A percentile compares a stretch with the other conserved stretches of the same genome.
Evolutionary conservation across 2,113 vertebrate genomes (phyloP).

Genomic region (Procavia capensis): DNA sequence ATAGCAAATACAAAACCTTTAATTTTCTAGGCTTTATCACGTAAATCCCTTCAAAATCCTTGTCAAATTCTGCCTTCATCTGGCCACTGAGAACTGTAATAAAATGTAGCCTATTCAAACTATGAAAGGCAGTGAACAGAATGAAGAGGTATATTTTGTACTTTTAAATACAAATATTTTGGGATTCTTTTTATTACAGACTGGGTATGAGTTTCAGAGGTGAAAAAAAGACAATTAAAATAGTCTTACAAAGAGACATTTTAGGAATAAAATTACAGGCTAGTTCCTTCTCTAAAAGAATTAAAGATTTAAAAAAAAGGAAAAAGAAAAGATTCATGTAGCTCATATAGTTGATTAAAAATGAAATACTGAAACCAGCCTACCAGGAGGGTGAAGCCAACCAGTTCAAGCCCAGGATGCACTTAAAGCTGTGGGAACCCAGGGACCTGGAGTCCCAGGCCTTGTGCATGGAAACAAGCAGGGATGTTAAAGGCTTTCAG

Average conservation of each 20-base stretch:
- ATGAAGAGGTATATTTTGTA: not conserved
- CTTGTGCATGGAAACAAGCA: not conserved
- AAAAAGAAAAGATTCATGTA: not conserved
- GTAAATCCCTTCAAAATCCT: not conserved
- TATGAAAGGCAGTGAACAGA: not conserved
- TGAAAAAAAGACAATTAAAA: not conserved
- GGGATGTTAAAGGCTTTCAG: not conserved
- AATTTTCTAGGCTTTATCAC: conserved; percentile 25
- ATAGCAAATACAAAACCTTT: conserved; percentile 51
- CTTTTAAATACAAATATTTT: not conserved
- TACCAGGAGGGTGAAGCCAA: not conserved
- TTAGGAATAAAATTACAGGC: conserved; percentile 31
- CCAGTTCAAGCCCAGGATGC: not conserved
- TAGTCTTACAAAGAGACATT: conserved; percentile 21
- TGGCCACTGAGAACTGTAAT: not conserved
- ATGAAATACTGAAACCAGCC: not conserved
- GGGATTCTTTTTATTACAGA: not conserved
- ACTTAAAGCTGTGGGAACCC: not conserved
- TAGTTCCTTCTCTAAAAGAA: conserved; percentile 30
- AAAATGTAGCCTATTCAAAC: conserved; percentile 3
- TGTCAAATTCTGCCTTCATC: conserved; percentile 8
- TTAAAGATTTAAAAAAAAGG: not conserved
- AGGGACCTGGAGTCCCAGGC: not conserved
- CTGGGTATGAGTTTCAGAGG: conserved; percentile 26
- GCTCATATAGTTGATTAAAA: not conserved